Conservation (phyloP, 2,797 vertebrate species). For the Sphenopsis melanotis region DNA sequence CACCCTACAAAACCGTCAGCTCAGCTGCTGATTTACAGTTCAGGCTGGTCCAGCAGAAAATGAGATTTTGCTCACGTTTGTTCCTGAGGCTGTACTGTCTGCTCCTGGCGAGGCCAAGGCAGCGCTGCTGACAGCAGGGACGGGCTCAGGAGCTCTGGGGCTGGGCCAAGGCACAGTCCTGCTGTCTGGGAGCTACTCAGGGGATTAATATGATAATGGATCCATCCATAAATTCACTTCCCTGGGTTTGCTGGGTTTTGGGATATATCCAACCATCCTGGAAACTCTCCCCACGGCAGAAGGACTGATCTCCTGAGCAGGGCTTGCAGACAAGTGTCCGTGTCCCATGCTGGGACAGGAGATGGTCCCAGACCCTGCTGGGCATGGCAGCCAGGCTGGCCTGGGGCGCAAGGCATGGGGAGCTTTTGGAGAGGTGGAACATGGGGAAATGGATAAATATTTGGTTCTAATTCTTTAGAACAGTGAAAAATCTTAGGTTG, state of each 20-base stretch:
- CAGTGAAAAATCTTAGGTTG: background rate
- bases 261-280: background rate
- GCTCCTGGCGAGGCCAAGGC: background rate
- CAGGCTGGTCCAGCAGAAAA: background rate
- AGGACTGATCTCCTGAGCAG: background rate
- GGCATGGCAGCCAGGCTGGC: background rate
- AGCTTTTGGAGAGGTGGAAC: background rate
- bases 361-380: background rate
- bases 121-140: background rate
- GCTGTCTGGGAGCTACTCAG: background rate
- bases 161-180: background rate
- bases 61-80: constrained; percentile 1
- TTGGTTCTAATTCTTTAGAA: background rate
- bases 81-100: background rate
- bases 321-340: background rate
- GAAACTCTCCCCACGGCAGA: background rate
- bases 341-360: background rate
- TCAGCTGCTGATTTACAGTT: background rate
- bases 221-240: background rate
- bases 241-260: background rate
- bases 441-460: background rate
- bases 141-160: background rate
- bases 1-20: background rate
- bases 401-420: background rate
- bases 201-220: constrained; percentile 26